phyloP scores from a whole-genome alignment of 2,797 vertebrate genomes.

The Cheirogaleus major region DNA sequence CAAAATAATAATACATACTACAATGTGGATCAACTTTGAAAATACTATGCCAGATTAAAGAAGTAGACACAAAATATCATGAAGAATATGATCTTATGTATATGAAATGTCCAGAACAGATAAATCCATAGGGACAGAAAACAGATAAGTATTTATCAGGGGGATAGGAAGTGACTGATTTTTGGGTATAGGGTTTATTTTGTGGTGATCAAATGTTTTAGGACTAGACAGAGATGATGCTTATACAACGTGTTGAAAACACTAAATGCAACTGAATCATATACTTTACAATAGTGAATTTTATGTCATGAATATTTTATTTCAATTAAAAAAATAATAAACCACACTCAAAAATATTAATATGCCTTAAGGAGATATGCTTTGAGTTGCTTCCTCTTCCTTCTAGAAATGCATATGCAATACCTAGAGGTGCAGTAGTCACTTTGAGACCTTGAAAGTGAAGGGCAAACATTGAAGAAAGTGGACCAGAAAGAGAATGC shows the following conservation, averaged over 20 bases:
- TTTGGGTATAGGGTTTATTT: neutral
- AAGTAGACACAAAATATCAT: neutral
- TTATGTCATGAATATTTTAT: neutral
- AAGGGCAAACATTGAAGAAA: neutral
- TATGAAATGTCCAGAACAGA: neutral
- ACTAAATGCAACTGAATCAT: neutral
- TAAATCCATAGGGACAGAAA: neutral
- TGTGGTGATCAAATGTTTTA: neutral
- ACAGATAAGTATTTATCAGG: neutral
- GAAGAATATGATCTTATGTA: neutral
- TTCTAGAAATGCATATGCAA: neutral
- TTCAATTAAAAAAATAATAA: neutral
- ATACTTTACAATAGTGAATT: neutral
- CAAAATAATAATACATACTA: neutral
- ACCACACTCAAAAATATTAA: neutral
- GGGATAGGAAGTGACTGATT: neutral
- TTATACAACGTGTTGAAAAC: neutral
- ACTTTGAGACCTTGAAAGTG: neutral
- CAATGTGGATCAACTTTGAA: neutral
- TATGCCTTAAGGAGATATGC: neutral
- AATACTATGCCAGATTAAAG: neutral
- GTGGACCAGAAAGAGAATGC: neutral
- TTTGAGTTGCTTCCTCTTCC: neutral
- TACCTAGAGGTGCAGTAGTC: neutral
- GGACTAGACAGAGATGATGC: neutral